phyloP scores from a whole-genome alignment of 2,888 invertebrate genomes.

The Toxonevra muliebris region DNA sequence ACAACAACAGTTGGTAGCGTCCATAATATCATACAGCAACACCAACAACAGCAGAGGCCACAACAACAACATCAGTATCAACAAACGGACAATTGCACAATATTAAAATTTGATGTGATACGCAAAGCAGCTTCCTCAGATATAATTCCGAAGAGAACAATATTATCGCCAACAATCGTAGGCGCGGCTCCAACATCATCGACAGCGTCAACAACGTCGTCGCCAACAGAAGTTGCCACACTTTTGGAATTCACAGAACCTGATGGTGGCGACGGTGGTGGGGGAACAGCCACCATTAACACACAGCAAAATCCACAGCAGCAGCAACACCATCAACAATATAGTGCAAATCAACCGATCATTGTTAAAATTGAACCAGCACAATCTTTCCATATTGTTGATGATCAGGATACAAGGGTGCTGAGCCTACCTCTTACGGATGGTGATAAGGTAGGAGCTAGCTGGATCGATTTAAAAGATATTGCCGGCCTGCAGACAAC shows the following conservation, averaged over 20 bases:
- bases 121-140: conserved; percentile 37
- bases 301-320: conserved; percentile 23
- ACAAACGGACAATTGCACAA: conserved; percentile 62
- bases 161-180: conserved; percentile 29
- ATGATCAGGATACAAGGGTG: conserved; percentile 61
- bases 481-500: conserved; percentile 59
- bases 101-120: conserved; percentile 57
- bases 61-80: conserved; percentile 62
- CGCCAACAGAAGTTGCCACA: conserved; percentile 38
- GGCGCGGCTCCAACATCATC: conserved; percentile 13
- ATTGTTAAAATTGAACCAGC: conserved; percentile 63
- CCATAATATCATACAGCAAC: conserved; percentile 16
- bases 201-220: conserved; percentile 28
- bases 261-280: not conserved
- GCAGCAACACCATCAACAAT: conserved; percentile 34
- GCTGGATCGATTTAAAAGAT: conserved; percentile 63
- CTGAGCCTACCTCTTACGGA: conserved; percentile 60
- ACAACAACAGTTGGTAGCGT: conserved; percentile 19
- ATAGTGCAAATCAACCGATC: conserved; percentile 54
- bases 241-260: conserved; percentile 40
- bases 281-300: conserved; percentile 31
- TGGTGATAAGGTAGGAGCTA: conserved; percentile 60
- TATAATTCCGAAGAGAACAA: conserved; percentile 13
- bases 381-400: conserved; percentile 62
- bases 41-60: conserved; percentile 49